These are phyloP conservation scores for Ptilorrhoa leucosticta DNA, from an alignment of 2,113 vertebrate genomes.

Conservation along the genomic window DNA sequence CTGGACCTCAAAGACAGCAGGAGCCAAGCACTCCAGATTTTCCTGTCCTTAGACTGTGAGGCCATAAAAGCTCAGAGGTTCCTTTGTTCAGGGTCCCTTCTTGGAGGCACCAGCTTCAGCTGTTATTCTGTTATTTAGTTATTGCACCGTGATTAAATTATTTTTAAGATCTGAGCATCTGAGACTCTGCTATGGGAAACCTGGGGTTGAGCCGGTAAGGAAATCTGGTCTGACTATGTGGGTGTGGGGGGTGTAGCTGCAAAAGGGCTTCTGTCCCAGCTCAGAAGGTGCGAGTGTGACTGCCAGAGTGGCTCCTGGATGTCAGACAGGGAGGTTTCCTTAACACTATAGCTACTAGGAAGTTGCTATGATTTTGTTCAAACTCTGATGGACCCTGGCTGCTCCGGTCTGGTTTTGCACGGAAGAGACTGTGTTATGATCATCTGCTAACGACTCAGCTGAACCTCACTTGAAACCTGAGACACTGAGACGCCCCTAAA, in stretches of 20 bases:
- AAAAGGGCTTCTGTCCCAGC: not conserved
- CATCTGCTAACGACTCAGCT: not conserved
- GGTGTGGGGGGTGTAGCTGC: not conserved
- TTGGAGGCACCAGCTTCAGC: not conserved
- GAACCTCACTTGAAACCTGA: not conserved
- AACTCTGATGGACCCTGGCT: not conserved
- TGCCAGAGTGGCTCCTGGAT: not conserved
- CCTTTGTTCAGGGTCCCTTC: not conserved
- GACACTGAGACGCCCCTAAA: not conserved
- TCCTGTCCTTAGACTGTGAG: not conserved
- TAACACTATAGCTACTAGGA: not conserved
- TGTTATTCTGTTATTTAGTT: not conserved
- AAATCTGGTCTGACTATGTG: not conserved
- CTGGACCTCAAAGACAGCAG: rapidly evolving
- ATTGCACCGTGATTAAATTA: not conserved
- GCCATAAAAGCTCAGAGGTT: not conserved
- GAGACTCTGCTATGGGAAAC: not conserved
- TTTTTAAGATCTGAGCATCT: not conserved
- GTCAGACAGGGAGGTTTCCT: not conserved
- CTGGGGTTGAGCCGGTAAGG: not conserved
- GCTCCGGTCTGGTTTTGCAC: not conserved
- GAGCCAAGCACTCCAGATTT: not conserved
- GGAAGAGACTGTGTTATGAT: not conserved
- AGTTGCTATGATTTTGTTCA: not conserved
- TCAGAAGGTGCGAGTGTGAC: not conserved